A percentile compares a stretch with the other conserved stretches of the same genome.
These are phyloP conservation scores for Perdita meconis DNA, from an alignment of 2,888 invertebrate genomes.

Conservation along the genomic window DNA sequence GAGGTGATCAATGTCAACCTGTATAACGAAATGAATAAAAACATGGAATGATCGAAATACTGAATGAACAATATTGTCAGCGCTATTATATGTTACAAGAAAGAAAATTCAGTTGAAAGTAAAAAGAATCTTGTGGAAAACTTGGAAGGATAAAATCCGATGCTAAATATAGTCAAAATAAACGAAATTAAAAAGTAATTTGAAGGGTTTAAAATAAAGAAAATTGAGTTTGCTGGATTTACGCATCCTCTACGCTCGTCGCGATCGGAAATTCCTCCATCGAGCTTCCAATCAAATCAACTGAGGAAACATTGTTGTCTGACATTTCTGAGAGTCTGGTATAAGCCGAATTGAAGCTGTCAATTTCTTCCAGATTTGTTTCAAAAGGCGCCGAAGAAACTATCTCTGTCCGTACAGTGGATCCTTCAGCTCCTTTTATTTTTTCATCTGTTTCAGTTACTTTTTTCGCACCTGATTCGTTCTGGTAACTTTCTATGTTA, in stretches of 20 bases:
- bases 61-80: not conserved
- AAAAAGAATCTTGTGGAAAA: not conserved
- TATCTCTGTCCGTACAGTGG: not conserved
- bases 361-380: not conserved
- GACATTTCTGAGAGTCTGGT: not conserved
- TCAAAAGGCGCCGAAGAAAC: not conserved
- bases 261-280: conserved; percentile 37
- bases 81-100: not conserved
- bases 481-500: not conserved
- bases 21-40: conserved; percentile 21
- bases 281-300: not conserved
- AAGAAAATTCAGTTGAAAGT: not conserved
- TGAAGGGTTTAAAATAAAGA: not conserved
- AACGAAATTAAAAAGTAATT: not conserved
- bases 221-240: not conserved
- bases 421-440: not conserved
- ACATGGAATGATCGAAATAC: not conserved
- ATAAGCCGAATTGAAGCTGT: conserved; percentile 29
- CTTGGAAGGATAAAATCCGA: not conserved
- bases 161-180: not conserved
- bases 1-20: not conserved
- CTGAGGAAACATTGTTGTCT: no score
- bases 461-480: not conserved
- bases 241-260: not conserved
- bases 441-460: not conserved